These are phyloP conservation scores for Vulpes vulpes DNA, from an alignment of 2,113 vertebrate species.

Conservation along the genomic window DNA sequence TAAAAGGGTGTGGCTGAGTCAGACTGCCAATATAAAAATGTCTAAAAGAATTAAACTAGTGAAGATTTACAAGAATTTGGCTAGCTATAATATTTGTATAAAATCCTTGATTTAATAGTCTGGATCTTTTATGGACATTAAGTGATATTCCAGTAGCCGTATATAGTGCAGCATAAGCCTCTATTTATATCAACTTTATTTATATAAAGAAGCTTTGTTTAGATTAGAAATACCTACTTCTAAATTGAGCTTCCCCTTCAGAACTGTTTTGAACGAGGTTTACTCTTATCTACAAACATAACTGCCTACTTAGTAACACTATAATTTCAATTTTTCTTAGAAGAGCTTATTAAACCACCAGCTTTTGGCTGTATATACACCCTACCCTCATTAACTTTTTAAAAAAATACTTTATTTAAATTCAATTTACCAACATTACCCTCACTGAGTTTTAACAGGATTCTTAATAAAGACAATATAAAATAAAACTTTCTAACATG, in stretches of 20 bases:
- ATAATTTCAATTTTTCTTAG: constrained; percentile 37
- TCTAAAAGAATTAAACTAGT: constrained; percentile 24
- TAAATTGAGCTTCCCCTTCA: constrained; percentile 50
- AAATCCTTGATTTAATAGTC: constrained; percentile 18
- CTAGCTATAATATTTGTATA: neutral
- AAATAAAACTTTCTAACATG: constrained; percentile 22
- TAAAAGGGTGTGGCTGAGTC: neutral
- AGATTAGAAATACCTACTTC: constrained; percentile 18
- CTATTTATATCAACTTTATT: constrained; percentile 11
- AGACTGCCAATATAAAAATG: constrained; percentile 28
- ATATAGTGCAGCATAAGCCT: neutral
- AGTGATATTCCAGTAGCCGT: neutral
- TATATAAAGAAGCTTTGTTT: constrained; percentile 55
- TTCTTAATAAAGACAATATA: neutral
- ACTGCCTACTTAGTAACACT: constrained; percentile 6
- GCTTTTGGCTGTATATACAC: neutral
- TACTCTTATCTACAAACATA: constrained; percentile 44
- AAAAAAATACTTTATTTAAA: too few species aligned
- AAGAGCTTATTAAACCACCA: constrained; percentile 14
- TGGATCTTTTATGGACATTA: neutral
- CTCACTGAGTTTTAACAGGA: neutral
- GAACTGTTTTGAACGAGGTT: constrained; percentile 49
- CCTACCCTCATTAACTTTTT: neutral
- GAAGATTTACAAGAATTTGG: constrained; percentile 26
- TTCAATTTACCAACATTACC: too few species aligned